These are phyloP conservation scores for Acronicta aceris DNA, from an alignment of 2,888 invertebrate genomes.

Conservation along the genomic window DNA sequence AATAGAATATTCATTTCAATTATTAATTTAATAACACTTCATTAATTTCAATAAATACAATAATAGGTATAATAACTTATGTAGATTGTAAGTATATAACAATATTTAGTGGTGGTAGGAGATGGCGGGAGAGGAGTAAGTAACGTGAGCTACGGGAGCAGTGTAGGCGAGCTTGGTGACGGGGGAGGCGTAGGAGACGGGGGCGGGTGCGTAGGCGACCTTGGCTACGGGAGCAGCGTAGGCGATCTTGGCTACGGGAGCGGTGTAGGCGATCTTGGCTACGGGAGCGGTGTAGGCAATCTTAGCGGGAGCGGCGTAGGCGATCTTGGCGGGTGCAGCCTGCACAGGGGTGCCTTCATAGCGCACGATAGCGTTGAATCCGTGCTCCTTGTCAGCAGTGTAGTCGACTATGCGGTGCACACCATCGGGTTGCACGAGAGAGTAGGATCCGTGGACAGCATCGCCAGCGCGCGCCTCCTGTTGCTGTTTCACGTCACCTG, in stretches of 20 bases:
- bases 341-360: slow-evolving; percentile 77
- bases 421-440: slow-evolving; percentile 83
- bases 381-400: slow-evolving; percentile 78
- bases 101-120: slow-evolving; percentile 76
- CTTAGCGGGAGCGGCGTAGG: slow-evolving; percentile 53
- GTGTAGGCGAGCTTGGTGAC: slow-evolving; percentile 62
- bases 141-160: slow-evolving; percentile 69
- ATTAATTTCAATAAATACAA: slow-evolving; percentile 19
- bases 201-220: slow-evolving; percentile 75
- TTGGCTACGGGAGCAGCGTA: slow-evolving; percentile 71
- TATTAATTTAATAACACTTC: slow-evolving; percentile 41
- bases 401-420: slow-evolving; percentile 82
- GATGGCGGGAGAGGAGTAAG: slow-evolving; percentile 76
- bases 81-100: slow-evolving; percentile 2
- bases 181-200: slow-evolving; percentile 60
- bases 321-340: slow-evolving; percentile 51
- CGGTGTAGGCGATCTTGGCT: slow-evolving; percentile 40
- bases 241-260: slow-evolving; percentile 62
- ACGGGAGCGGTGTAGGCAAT: slow-evolving; percentile 45
- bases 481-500: slow-evolving; percentile 84
- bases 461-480: slow-evolving; percentile 81
- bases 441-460: slow-evolving; percentile 82
- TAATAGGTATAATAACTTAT: slow-evolving; percentile 12
- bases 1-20: slow-evolving; percentile 18
- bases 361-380: slow-evolving; percentile 82